phyloP scores from a whole-genome alignment of 92 coral and sea anemone species.

The Chrysogorgia sp. region DNA sequence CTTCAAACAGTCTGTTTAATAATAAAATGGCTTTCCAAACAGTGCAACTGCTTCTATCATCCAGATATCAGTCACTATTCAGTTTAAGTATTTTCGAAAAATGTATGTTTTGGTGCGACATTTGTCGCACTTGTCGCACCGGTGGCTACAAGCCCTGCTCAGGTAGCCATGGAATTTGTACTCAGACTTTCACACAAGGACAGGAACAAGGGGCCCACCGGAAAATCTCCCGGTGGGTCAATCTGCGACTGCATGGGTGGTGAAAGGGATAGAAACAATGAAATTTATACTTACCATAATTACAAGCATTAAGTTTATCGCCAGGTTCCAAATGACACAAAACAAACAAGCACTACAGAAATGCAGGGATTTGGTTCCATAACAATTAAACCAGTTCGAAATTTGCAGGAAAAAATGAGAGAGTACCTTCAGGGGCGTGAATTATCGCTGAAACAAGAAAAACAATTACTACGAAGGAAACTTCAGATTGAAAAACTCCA shows the following conservation, averaged over 20 bases:
- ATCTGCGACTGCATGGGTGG: slow-evolving; percentile 50
- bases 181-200: too few relatives aligned
- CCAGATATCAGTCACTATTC: too few relatives aligned
- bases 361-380: slow-evolving; percentile 43
- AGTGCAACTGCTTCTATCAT: too few relatives aligned
- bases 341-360: slow-evolving; percentile 40
- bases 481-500: slow-evolving; percentile 34
- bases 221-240: too few relatives aligned
- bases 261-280: slow-evolving; percentile 50
- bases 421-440: slow-evolving; percentile 21
- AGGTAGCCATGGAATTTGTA: too few relatives aligned
- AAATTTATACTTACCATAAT: slow-evolving; percentile 42
- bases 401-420: slow-evolving; percentile 39
- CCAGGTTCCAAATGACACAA: slow-evolving; percentile 35
- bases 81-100: too few relatives aligned
- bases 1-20: too few relatives aligned
- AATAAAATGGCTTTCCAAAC: too few relatives aligned
- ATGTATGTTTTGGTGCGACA: too few relatives aligned
- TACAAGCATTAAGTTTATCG: slow-evolving; percentile 50
- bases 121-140: too few relatives aligned
- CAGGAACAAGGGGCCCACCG: too few relatives aligned
- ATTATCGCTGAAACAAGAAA: slow-evolving; percentile 24
- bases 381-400: slow-evolving; percentile 37
- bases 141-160: too few relatives aligned
- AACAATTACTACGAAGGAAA: slow-evolving; percentile 26